Base-by-base conservation (phyloP, 2,888 invertebrate genomes). In the Metacarcinus magister region DNA sequence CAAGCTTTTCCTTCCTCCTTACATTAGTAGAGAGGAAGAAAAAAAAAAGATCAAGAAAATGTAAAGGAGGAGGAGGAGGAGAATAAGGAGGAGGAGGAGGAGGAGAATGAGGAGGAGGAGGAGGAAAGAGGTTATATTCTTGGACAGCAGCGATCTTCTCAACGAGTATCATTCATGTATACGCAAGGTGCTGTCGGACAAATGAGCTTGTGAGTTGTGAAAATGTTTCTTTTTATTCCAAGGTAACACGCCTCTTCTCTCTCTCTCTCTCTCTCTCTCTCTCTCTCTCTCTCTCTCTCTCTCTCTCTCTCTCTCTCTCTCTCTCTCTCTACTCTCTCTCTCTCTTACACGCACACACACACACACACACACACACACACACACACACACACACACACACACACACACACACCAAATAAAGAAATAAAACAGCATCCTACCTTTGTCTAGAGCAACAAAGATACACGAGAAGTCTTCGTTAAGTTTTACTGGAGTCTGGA, bases 281-380 rank as follows among this genome's bases (percentile, higher is more conserved):
- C 82, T 82, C 82, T 4, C 82, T 82, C 82, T 82, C 82, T 32
- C 82, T 82, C 82, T 82, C 82, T 32, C 82, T 82, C 82, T 82
- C 82, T 32, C 82, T 82, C 82, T 82, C 82, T 82, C 82, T 67
- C 67, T 67, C 67, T 67, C 67, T 67, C 67, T 67, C 67, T 67
- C 67, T 67, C 67, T 67, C 67, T 67, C 7, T 8, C 3, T 8
- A 67, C 67, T 67, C n/a, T 67, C 67, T 23, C 5, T n/a, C n/a
- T 19, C n/a, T n/a, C n/a, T n/a, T n/a, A 67, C 67, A 67, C 67
- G 16, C 67, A 67, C 67, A 67, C 67, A 67, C 67, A 67, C 67
- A 67, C 67, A 67, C 67, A 67, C 67, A 67, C 67, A 67, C 67
- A 67, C 67, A 67, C 67, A 67, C 67, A 67, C 67, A 67, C 67